A percentile compares a stretch with the other conserved stretches of the same genome.
Conservation (phyloP, 2,888 invertebrate species). For the Formica aserva region DNA sequence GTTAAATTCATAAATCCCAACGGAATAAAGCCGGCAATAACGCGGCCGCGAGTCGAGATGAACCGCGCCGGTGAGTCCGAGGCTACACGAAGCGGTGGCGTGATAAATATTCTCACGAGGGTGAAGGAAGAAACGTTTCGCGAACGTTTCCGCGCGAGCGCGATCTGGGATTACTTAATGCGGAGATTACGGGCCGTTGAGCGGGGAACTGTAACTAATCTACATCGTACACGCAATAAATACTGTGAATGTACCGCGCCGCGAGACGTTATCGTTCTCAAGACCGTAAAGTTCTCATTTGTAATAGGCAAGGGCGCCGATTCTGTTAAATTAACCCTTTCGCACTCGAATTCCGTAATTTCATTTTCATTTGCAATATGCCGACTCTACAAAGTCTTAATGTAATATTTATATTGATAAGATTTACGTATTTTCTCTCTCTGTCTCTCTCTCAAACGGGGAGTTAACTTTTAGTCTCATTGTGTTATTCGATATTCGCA, state of each 20-base stretch:
- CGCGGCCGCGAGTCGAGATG: constrained; percentile 28
- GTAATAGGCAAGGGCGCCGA: constrained; percentile 20
- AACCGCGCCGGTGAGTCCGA: constrained; percentile 14
- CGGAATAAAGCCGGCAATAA: constrained; percentile 50
- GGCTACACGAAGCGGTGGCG: not conserved
- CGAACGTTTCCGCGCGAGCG: constrained; percentile 46
- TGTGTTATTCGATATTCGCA: not conserved
- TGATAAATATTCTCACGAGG: constrained; percentile 47
- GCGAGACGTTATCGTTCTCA: constrained; percentile 39
- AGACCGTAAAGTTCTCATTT: constrained; percentile 38
- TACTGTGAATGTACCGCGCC: constrained; percentile 35
- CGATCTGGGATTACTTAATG: constrained; percentile 49
- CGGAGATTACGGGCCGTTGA: constrained; percentile 48
- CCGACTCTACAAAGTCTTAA: not conserved
- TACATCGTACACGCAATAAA: constrained; percentile 53
- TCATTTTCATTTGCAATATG: not conserved
- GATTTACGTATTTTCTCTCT: not conserved
- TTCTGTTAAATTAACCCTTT: constrained; percentile 37
- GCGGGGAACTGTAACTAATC: constrained; percentile 40
- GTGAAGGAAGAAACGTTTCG: constrained; percentile 53
- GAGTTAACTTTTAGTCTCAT: not conserved
- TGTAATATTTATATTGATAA: not conserved
- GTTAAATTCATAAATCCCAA: constrained; percentile 56
- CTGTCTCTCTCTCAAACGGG: no score
- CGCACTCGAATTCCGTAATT: not conserved